phyloP scores from a whole-genome alignment of 37 sponge, comb jelly and placozoan genomes.

The Aphrocallistes beatrix region DNA sequence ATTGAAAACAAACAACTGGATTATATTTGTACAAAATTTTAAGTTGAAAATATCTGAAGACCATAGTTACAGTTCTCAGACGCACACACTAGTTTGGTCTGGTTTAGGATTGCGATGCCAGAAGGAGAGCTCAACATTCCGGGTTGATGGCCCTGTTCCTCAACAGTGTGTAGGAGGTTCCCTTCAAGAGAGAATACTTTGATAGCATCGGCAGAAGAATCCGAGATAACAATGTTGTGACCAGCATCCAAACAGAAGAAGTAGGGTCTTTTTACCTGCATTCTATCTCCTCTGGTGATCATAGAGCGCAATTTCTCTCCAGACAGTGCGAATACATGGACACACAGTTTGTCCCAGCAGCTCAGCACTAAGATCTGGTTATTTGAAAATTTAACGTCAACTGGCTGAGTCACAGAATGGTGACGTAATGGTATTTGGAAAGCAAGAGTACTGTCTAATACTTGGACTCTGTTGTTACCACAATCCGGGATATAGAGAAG shows the following conservation, averaged over 20 bases:
- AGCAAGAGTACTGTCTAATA: neutral
- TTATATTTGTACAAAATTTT: no score
- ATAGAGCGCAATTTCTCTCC: slow-evolving; percentile 3
- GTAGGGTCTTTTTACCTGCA: neutral
- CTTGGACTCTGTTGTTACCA: slow-evolving; percentile 4
- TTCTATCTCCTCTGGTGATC: neutral
- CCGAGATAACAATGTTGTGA: neutral
- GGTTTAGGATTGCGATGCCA: neutral
- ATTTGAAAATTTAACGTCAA: neutral
- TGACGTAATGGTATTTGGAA: neutral
- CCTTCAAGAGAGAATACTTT: slow-evolving; percentile 11
- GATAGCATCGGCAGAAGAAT: neutral
- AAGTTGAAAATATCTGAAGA: slow-evolving; percentile 2
- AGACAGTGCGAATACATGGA: neutral
- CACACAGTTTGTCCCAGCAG: neutral
- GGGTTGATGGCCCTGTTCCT: neutral
- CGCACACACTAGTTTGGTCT: neutral
- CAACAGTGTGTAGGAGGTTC: slow-evolving; percentile 12
- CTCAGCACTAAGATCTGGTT: neutral
- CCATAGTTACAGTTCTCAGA: neutral
- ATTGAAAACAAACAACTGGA: no score
- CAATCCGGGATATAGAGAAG: neutral
- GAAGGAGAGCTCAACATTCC: neutral
- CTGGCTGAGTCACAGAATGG: neutral
- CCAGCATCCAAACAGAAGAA: slow-evolving; percentile 7